Conservation (phyloP, 2,888 invertebrate genomes). For the Isotomurus palustris region DNA sequence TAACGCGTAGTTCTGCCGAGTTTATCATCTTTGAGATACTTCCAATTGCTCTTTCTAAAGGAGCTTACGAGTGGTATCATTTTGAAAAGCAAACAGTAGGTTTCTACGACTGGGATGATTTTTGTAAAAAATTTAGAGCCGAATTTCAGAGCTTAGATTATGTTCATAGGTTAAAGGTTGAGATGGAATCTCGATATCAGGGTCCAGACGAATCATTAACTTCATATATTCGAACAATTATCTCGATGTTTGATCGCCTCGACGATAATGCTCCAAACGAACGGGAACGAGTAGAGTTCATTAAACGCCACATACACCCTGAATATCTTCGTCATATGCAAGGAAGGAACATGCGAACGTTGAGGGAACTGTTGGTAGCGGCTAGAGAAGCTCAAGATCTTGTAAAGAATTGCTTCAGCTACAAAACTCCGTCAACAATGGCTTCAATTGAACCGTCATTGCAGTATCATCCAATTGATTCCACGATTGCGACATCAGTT, state of each 20-base stretch:
- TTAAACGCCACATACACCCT: constrained; percentile 1
- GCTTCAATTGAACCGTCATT: constrained; percentile 4
- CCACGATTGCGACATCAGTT: not conserved
- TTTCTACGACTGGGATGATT: not conserved
- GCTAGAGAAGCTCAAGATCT: constrained; percentile 6
- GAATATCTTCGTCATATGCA: not conserved
- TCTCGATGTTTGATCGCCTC: not conserved
- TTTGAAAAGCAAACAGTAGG: not conserved
- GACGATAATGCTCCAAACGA: not conserved
- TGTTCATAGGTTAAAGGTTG: not conserved
- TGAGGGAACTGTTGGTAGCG: not conserved
- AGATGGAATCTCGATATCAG: no score
- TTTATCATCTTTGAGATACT: not conserved
- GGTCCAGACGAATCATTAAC: not conserved
- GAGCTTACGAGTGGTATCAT: not conserved
- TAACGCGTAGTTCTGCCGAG: not conserved
- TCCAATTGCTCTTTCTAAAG: not conserved
- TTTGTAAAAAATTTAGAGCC: not conserved
- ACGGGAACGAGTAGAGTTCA: not conserved
- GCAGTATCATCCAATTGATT: not conserved
- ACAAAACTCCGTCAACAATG: constrained; percentile 1
- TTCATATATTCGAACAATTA: not conserved
- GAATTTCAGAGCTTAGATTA: constrained; percentile 2
- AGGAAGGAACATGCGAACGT: not conserved
- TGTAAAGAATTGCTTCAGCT: not conserved